Conservation (phyloP, 1,140 invertebrate species). For the Meteorus sp. region DNA sequence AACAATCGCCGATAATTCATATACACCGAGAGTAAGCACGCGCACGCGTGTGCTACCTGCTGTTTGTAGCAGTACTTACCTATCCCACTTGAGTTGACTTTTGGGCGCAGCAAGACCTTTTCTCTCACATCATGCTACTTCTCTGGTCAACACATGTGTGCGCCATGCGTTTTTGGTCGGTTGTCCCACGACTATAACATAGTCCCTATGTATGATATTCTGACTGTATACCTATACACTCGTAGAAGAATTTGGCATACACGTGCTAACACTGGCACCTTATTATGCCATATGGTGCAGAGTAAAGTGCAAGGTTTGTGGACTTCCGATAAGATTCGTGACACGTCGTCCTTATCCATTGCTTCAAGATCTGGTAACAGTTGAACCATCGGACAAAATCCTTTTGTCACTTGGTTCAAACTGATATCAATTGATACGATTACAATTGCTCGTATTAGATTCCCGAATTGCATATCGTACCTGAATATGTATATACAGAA, state of each 20-base stretch:
- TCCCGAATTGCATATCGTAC: too few species aligned
- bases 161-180: slow-evolving; percentile 12
- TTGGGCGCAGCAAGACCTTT: background rate
- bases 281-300: background rate
- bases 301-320: background rate
- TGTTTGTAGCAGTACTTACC: slow-evolving; percentile 5
- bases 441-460: too few species aligned
- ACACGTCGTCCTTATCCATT: slow-evolving; percentile 28
- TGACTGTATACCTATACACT: background rate
- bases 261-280: slow-evolving; percentile 20
- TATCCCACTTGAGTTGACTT: slow-evolving; percentile 2
- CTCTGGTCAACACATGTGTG: slow-evolving; percentile 13
- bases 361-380: background rate
- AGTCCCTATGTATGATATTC: too few species aligned
- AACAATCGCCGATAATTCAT: background rate
- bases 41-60: slow-evolving; percentile 26
- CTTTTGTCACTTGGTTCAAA: too few species aligned
- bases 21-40: background rate
- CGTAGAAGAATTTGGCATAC: slow-evolving; percentile 33
- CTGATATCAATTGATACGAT: too few species aligned
- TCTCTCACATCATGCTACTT: background rate
- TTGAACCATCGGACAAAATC: too few species aligned
- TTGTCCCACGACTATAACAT: too few species aligned
- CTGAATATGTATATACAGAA: too few species aligned
- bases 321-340: slow-evolving; percentile 39